Evolutionary conservation across 1,140 invertebrate genomes (phyloP).

Genomic region (Aphaenogaster rudis): DNA sequence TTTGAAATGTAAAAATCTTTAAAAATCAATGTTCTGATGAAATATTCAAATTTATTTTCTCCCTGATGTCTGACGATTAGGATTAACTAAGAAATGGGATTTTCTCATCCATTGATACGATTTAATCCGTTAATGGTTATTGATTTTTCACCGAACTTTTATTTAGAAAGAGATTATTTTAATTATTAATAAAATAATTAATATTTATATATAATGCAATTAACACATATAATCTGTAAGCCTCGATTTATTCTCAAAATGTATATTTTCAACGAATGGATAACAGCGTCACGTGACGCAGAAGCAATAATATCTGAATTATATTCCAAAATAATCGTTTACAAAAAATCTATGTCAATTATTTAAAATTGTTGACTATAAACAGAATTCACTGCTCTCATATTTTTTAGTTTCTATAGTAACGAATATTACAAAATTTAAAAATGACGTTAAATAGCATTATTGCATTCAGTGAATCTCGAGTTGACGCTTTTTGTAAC

Average conservation of each 20-base stretch:
- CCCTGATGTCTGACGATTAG: background rate
- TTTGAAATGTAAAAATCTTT: background rate
- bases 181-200: background rate
- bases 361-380: background rate
- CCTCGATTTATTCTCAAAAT: background rate
- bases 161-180: background rate
- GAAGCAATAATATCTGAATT: background rate
- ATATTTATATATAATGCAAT: background rate
- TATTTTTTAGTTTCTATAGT: background rate
- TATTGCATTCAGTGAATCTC: background rate
- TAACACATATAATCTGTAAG: background rate
- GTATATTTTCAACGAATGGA: background rate
- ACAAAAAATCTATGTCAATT: background rate
- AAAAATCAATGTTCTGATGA: background rate
- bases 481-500: constrained; percentile 14
- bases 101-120: background rate
- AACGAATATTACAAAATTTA: background rate
- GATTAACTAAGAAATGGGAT: background rate
- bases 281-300: background rate
- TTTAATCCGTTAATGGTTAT: background rate
- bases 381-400: constrained; percentile 13
- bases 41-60: background rate
- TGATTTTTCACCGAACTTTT: background rate
- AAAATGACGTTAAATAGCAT: constrained; percentile 8
- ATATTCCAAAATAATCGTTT: background rate